Base-by-base conservation (phyloP, 2,888 invertebrate species). In the Lasius fuliginosus region DNA sequence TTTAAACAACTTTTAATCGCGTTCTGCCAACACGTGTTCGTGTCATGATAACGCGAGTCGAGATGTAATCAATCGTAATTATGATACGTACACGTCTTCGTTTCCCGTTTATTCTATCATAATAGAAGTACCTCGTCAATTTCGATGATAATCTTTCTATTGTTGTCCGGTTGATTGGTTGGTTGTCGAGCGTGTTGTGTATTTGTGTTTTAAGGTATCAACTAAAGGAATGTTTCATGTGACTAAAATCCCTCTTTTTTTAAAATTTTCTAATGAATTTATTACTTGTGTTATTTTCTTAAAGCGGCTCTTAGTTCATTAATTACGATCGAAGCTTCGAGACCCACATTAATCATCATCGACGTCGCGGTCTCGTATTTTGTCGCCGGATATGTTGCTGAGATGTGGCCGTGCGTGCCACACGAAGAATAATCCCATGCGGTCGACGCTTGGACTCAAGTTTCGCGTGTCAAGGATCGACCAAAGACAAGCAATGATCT, bases 351-450 rank as follows among this genome's bases (percentile, higher is more conserved):
- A 86, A 86, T 64, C 84, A 53, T 76, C 67, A 36, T 36, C 27
- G 64, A 76, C 68, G 65, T 85, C 71, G 64, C 46, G 49, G 46
- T 84, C 74, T 42, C 83, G 40, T 85, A 85, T 85, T 89, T 89
- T 88, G 82, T 86, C 87, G 49, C 60, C 42, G 36, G 65, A 86
- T 85, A 89, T 90, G 87, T 89, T 90, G 87, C 82, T 85, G 82
- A 86, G 87, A 83, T 85, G 82, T 71, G 86, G 88, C 71, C 8
- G 68, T 83, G 87, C 87, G 85, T 88, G 87, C 74, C 84, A 82
- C 88, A 88, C 49, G 49, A 87, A 92, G 89, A 90, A 91, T 92
- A 92, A 92, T 92, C 90, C 90, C 84, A 85, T 91, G 91, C 87
- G 91, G 91, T 92, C 85, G 88, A 86, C 87, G 79, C 36, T 69